Evolutionary conservation across 2,797 vertebrate genomes (phyloP), one percentile per base, ranked within the genome.

Genomic region (Petrocephalus sullivani): DNA sequence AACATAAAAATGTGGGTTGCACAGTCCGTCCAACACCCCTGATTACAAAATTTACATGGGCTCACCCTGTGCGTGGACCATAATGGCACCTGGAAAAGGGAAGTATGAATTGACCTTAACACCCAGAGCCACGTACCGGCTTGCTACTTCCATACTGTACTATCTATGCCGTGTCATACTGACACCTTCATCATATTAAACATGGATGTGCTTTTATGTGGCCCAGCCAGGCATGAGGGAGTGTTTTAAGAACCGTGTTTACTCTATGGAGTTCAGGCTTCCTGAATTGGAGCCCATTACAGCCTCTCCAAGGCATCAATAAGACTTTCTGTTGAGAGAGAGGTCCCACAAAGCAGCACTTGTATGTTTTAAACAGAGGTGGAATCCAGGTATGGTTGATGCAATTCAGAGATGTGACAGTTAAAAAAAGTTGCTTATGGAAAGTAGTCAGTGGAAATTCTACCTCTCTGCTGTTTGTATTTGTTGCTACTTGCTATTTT

Each of bases 311-410:
- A 91, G 94, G 95, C 95, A 96, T 98, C 97, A 99, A 98, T 97
- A 96, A 95, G 94, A 92, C 95, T 93, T 97, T 97, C 96, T 98
- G 95, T 95, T 41, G 16, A 3, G 19, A 41, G 9, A 41, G 3
- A 75, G n/a, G 86, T 10, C 84, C 89, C 92, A 99, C 97, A 99
- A 98, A 98, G 96, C 95, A 91, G 92, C 61, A 93, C 95, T 96
- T 99, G 97, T 99, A 95, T 92, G 78, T 51, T 5, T 21, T 53
- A 83, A 83, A 28, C 90, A 90, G 12, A 60, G 46, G 41, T 90
- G 51, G 92, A 93, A 57, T 90, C 88, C 60, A 81, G 49, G 8
- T n/a, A 53, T 53, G 81, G 46, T 49, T 49, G n/a, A 53, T 83
- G 81, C 49, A 53, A 21, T 83, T 51, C 49, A 53, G 49, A 3